phyloP scores from a whole-genome alignment of 92 coral and sea anemone genomes.

The Scolanthus callimorphus region DNA sequence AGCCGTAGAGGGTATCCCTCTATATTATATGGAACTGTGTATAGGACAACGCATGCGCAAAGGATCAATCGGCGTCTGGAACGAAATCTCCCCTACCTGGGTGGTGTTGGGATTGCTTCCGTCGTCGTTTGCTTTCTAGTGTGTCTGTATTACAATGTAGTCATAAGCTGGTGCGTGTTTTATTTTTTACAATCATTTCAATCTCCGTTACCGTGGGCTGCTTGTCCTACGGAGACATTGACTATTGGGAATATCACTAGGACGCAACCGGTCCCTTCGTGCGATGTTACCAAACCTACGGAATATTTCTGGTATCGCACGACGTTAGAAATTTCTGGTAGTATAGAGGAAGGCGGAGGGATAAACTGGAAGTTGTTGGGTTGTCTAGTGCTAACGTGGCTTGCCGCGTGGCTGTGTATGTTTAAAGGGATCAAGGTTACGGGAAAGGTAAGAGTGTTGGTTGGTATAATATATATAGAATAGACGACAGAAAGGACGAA shows the following conservation, averaged over 20 bases:
- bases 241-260: constrained; percentile 59
- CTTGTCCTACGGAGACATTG: constrained; percentile 73
- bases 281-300: constrained; percentile 72
- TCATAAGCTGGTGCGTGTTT: constrained; percentile 96
- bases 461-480: too few species aligned
- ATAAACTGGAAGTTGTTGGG: constrained; percentile 93
- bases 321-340: constrained; percentile 65
- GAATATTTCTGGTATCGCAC: constrained; percentile 97
- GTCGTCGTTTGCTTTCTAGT: constrained; percentile 96
- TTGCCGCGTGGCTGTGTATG: constrained; percentile 92
- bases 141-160: constrained; percentile 89
- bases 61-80: constrained; percentile 99
- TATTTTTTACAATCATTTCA: constrained; percentile 94
- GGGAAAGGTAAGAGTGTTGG: constrained; percentile 96
- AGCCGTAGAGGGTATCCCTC: constrained; percentile 95
- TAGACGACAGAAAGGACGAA: too few species aligned
- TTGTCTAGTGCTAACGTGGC: constrained; percentile 84
- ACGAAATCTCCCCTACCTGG: constrained; percentile 98
- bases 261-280: constrained; percentile 58
- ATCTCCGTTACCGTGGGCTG: constrained; percentile 89
- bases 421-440: constrained; percentile 93
- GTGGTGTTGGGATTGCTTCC: constrained; percentile 91
- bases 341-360: constrained; percentile 81
- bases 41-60: constrained; percentile 99
- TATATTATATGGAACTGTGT: constrained; percentile 97